Percentiles rank a stretch among this genome's conserved stretches.
Evolutionary conservation across 2,888 invertebrate genomes (phyloP).

Genomic region (Cheilosia urbana): DNA sequence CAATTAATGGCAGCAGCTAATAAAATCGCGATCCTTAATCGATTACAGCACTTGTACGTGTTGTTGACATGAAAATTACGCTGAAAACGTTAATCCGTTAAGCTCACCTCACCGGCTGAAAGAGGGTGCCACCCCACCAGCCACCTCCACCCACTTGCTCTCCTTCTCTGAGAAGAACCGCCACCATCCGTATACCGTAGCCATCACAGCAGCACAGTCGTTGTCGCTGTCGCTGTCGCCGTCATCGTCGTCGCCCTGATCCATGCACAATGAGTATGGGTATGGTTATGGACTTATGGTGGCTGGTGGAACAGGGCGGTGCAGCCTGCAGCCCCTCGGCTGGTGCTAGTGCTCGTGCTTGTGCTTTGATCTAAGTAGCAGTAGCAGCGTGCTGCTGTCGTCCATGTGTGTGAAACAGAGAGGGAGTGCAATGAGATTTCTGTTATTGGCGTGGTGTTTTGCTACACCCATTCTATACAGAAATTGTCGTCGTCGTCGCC

Average conservation of each 20-base stretch:
- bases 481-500: constrained; percentile 41
- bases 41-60: constrained; percentile 76
- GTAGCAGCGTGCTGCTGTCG: constrained; percentile 33
- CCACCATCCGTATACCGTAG: constrained; percentile 23
- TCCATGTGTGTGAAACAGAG: constrained; percentile 53
- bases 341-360: constrained; percentile 48
- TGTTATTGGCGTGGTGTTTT: constrained; percentile 75
- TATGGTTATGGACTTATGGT: too few species aligned
- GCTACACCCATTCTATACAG: constrained; percentile 75
- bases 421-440: constrained; percentile 63
- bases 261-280: constrained; percentile 5
- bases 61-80: constrained; percentile 74
- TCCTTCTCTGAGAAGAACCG: constrained; percentile 62
- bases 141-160: constrained; percentile 65
- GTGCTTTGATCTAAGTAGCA: constrained; percentile 47
- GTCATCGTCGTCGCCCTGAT: constrained; percentile 21
- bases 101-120: constrained; percentile 55
- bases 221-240: constrained; percentile 13
- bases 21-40: constrained; percentile 75
- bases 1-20: constrained; percentile 75
- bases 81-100: constrained; percentile 71
- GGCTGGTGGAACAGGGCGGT: constrained; percentile 46
- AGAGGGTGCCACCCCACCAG: constrained; percentile 66
- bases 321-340: constrained; percentile 43
- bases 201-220: constrained; percentile 24